Base-by-base conservation (phyloP, 2,888 invertebrate genomes). In the Metalampra italica region DNA sequence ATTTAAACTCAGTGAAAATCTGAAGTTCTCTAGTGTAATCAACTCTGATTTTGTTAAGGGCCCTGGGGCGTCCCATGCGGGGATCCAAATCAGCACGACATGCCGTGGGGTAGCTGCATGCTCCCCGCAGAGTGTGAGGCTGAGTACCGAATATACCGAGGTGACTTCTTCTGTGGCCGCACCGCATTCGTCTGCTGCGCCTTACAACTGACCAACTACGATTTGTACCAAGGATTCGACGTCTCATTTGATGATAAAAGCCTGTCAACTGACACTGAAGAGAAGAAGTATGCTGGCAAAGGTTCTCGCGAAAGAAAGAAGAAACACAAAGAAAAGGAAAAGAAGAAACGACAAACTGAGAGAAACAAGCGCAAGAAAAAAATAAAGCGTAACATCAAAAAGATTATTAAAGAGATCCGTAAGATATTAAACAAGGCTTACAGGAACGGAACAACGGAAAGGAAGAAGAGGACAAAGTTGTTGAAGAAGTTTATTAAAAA, bases 21-120 rank as follows among this genome's bases (percentile, higher is more conserved):
- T 34, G 11, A 43, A 14, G 5, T 13, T 43, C n/a, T 4, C 9
- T 22, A 22, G 2, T 2, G 5, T 22, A 22, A 22, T 22, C 3
- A 22, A 22, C 22, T 22, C 3, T 22, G 5, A 22, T 22, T 22
- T 22, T 22, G 22, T 22, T 9, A 45, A 87, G 88, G 86, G 36
- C 88, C 88, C 0, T 87, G 85, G 88, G 87, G 86, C 1, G 74
- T 82, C 3, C 69, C 78, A 0, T 87, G 87, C 51, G 88, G 87
- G 0, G 88, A 88, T 55, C 87, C 87, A 0, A 72, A 76, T 42
- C 83, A 84, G 49, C 81, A 84, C 47, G 86, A 87, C 47, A 71
- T 78, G 68, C 89, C 86, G 0, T 86, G 85, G 88, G 88, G 86
- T 0, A 59, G 64, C 9, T 88, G 89, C 56, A 78, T 78, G 76